These are phyloP conservation scores for Cinclus mexicanus DNA, from an alignment of 2,113 vertebrate species.

Conservation along the genomic window DNA sequence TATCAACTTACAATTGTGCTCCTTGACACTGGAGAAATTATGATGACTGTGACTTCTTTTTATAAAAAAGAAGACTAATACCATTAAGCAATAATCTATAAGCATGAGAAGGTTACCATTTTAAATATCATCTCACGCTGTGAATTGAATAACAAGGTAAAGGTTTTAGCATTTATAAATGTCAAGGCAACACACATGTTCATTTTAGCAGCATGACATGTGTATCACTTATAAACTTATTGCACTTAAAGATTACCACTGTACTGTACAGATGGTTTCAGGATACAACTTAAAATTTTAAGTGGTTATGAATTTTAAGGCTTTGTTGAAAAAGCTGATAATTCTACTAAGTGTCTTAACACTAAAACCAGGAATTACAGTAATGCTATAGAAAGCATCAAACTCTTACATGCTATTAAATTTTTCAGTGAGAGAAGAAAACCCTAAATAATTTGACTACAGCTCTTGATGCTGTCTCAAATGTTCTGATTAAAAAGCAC, in stretches of 20 bases:
- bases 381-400: background rate
- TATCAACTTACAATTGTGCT: background rate
- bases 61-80: constrained; percentile 23
- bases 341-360: background rate
- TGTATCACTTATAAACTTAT: background rate
- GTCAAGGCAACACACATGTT: constrained; percentile 1
- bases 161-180: constrained; percentile 50
- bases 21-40: background rate
- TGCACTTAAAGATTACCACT: background rate
- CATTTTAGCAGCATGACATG: constrained; percentile 13
- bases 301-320: background rate
- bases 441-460: background rate
- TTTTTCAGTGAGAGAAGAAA: background rate
- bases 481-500: constrained; percentile 7
- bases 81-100: constrained; percentile 29
- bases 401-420: background rate
- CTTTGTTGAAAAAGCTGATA: background rate
- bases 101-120: background rate
- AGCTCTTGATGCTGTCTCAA: background rate
- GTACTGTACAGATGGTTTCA: background rate
- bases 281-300: background rate
- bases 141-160: constrained; percentile 30
- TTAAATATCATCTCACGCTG: constrained; percentile 23
- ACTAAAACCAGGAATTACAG: background rate
- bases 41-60: background rate